These are phyloP conservation scores for Solea senegalensis DNA, from an alignment of 2,113 vertebrate species.

Conservation along the genomic window DNA sequence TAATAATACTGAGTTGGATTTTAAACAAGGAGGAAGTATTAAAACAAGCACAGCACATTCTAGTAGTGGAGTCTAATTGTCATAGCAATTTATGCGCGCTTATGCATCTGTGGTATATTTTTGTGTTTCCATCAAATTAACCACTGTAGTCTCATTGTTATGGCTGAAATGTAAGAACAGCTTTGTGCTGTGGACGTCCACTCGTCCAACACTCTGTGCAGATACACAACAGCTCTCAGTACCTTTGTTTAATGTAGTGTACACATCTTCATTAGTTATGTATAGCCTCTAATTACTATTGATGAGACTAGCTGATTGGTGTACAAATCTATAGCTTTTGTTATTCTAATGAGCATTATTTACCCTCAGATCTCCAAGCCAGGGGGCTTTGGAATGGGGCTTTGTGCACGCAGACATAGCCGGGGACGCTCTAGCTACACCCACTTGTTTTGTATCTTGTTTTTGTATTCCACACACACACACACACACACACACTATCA, in stretches of 20 bases:
- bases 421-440: conserved; percentile 59
- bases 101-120: background rate
- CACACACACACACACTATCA: conserved; percentile 53
- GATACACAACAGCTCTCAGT: conserved; percentile 57
- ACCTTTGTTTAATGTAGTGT: conserved; percentile 71
- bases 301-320: conserved; percentile 79
- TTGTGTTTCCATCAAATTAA: background rate
- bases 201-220: conserved; percentile 50
- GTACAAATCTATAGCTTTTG: conserved; percentile 84
- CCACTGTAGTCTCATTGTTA: conserved; percentile 17
- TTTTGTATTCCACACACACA: conserved; percentile 72
- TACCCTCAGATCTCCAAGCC: conserved; percentile 79
- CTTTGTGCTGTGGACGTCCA: conserved; percentile 40
- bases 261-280: conserved; percentile 81
- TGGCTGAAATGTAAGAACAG: conserved; percentile 27
- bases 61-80: background rate
- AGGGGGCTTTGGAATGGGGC: conserved; percentile 70
- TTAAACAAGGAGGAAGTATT: conserved; percentile 29
- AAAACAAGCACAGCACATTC: conserved; percentile 12
- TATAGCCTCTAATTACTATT: conserved; percentile 83
- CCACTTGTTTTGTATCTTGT: conserved; percentile 67
- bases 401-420: conserved; percentile 71
- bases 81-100: background rate
- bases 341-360: conserved; percentile 84
- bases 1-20: conserved; percentile 32